A percentile compares a stretch with the other conserved stretches of the same genome.
These are phyloP conservation scores for Caretta caretta DNA, from an alignment of 2,113 vertebrate genomes.

Conservation along the genomic window DNA sequence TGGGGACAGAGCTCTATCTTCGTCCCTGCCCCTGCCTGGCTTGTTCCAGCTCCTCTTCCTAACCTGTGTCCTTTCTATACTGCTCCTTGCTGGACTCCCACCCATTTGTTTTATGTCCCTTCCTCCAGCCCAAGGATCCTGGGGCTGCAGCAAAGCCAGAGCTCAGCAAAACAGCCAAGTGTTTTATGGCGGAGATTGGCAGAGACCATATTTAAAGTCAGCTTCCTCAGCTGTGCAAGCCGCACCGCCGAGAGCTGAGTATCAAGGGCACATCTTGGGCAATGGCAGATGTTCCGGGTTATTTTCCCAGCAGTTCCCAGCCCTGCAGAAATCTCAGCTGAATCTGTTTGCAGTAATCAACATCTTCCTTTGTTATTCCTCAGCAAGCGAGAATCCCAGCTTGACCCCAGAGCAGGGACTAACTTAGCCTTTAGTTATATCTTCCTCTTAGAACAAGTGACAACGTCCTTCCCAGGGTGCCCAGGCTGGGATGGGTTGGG, in stretches of 20 bases:
- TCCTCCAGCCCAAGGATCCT: neutral
- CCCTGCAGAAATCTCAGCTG: neutral
- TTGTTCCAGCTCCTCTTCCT: neutral
- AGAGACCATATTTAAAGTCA: neutral
- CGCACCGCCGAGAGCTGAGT: neutral
- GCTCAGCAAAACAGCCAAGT: neutral
- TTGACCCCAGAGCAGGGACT: neutral
- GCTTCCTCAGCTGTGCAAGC: neutral
- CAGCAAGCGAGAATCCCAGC: neutral
- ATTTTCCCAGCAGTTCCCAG: conserved; percentile 2
- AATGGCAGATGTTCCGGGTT: neutral
- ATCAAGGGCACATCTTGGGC: neutral
- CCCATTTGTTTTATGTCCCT: too few species aligned
- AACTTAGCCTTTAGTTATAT: neutral
- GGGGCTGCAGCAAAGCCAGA: neutral
- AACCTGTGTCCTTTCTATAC: neutral
- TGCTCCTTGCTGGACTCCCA: neutral
- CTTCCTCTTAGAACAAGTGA: neutral
- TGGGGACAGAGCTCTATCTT: fast-evolving
- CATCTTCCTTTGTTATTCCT: neutral
- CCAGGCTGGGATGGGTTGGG: fast-evolving
- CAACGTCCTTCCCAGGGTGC: fast-evolving
- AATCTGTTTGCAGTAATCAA: neutral
- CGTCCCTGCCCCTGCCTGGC: fast-evolving
- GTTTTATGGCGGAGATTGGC: too few species aligned